These are phyloP conservation scores for Xylota segnis DNA, from an alignment of 2,888 invertebrate species.

Conservation along the genomic window DNA sequence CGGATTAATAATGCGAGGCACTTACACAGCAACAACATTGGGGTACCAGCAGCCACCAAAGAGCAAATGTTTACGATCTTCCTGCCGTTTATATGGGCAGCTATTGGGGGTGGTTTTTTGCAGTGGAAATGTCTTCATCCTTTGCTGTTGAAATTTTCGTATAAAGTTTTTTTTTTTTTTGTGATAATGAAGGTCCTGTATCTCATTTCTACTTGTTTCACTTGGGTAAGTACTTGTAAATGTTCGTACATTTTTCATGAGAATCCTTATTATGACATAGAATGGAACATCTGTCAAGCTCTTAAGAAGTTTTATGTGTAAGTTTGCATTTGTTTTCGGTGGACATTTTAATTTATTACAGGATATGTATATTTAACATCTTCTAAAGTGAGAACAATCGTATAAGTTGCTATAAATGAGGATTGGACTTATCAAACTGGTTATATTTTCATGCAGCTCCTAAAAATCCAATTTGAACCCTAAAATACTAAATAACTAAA, in stretches of 20 bases:
- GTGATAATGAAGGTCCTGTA: constrained; percentile 26
- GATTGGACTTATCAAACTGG: too few relatives aligned
- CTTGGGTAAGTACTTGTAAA: constrained; percentile 46
- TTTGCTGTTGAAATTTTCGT: constrained; percentile 28
- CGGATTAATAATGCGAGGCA: constrained; percentile 75
- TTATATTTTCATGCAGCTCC: too few relatives aligned
- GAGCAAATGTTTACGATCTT: constrained; percentile 52
- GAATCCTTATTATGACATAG: constrained; percentile 52
- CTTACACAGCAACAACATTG: constrained; percentile 60
- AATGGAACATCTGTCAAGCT: constrained; percentile 62
- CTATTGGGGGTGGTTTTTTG: constrained; percentile 29
- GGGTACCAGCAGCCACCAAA: constrained; percentile 52
- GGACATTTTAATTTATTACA: constrained; percentile 23
- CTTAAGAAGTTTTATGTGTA: constrained; percentile 20
- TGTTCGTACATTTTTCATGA: constrained; percentile 59
- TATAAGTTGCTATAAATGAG: too few relatives aligned
- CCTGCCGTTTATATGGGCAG: background rate
- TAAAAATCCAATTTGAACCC: too few relatives aligned
- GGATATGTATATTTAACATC: too few relatives aligned
- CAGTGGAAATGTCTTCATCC: constrained; percentile 12
- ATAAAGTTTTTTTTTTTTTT: background rate
- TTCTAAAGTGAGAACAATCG: too few relatives aligned
- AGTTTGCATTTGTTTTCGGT: constrained; percentile 1
- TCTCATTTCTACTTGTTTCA: constrained; percentile 18
- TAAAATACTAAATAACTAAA: too few relatives aligned